Evolutionary conservation across 2,797 vertebrate species (phyloP).

Genomic region (Bradypodion pumilum): DNA sequence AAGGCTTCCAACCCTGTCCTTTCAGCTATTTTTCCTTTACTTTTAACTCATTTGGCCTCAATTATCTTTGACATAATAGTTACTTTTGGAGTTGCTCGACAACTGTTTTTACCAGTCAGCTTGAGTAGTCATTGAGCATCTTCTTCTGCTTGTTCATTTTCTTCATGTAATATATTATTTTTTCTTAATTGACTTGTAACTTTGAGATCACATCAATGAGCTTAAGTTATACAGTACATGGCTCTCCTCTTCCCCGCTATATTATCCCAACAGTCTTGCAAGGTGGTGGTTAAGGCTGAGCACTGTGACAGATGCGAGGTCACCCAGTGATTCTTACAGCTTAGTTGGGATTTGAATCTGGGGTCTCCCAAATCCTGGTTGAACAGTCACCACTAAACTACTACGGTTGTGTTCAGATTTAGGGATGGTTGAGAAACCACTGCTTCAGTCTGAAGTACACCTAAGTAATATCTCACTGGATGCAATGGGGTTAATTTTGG

Average conservation of each 20-base stretch:
- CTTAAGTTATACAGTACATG: too few species aligned
- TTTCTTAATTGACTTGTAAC: too few species aligned
- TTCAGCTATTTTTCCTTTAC: not conserved
- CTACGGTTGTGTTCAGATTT: not conserved
- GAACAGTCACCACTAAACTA: too few species aligned
- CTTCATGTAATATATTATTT: too few species aligned
- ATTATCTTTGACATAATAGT: not conserved
- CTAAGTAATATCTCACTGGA: not conserved
- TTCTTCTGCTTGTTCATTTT: conserved; percentile 60
- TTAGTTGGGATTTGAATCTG: too few species aligned
- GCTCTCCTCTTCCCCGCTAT: too few species aligned
- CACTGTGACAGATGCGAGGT: too few species aligned
- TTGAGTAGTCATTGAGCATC: conserved; percentile 30
- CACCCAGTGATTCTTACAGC: too few species aligned
- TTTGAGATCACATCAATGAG: too few species aligned
- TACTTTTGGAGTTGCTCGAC: not conserved
- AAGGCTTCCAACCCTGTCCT: not conserved
- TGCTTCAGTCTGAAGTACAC: not conserved
- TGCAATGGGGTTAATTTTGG: conserved; percentile 48
- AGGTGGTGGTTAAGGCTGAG: too few species aligned
- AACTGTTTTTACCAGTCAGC: not conserved
- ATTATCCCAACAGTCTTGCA: too few species aligned
- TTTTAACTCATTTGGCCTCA: not conserved
- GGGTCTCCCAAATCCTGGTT: too few species aligned
- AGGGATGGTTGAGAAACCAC: conserved; percentile 52